Evolutionary conservation across 1,140 invertebrate genomes (phyloP).

Genomic region (Leptinotarsa texana): DNA sequence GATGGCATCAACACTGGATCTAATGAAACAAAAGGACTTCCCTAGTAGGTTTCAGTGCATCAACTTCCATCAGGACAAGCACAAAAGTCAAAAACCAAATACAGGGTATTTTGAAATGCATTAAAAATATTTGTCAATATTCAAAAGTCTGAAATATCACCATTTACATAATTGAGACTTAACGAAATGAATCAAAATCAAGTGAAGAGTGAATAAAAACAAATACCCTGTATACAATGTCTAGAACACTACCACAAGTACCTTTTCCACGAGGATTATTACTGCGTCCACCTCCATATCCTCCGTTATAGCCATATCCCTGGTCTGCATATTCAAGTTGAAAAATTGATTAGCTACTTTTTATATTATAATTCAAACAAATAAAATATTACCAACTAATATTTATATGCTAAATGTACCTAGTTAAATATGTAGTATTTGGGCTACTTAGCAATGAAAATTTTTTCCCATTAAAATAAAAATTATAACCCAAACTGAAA

Average conservation of each 20-base stretch:
- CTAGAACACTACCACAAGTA: constrained; percentile 56
- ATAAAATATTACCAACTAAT: too few species aligned
- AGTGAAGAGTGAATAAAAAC: constrained; percentile 8
- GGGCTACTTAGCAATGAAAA: too few species aligned
- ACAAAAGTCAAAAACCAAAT: not conserved
- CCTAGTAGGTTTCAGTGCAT: too few species aligned
- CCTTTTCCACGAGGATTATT: constrained; percentile 79
- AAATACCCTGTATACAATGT: constrained; percentile 31
- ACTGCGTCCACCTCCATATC: constrained; percentile 76
- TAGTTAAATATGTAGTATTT: too few species aligned
- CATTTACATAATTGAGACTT: too few species aligned
- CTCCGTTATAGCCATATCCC: constrained; percentile 79
- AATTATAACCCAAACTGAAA: too few species aligned
- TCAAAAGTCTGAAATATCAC: too few species aligned
- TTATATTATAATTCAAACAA: not conserved
- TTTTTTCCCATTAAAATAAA: too few species aligned
- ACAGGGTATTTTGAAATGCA: not conserved
- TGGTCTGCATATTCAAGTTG: constrained; percentile 64
- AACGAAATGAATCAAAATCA: not conserved
- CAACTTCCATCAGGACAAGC: not conserved
- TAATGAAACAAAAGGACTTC: too few species aligned
- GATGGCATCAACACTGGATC: not conserved
- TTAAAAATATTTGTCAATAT: too few species aligned
- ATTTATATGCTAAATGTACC: too few species aligned
- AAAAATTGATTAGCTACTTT: not conserved